A percentile compares a stretch with the other conserved stretches of the same genome.
Conservation (phyloP, 2,113 vertebrate species). For the Rhegmatorhina hoffmannsi region DNA sequence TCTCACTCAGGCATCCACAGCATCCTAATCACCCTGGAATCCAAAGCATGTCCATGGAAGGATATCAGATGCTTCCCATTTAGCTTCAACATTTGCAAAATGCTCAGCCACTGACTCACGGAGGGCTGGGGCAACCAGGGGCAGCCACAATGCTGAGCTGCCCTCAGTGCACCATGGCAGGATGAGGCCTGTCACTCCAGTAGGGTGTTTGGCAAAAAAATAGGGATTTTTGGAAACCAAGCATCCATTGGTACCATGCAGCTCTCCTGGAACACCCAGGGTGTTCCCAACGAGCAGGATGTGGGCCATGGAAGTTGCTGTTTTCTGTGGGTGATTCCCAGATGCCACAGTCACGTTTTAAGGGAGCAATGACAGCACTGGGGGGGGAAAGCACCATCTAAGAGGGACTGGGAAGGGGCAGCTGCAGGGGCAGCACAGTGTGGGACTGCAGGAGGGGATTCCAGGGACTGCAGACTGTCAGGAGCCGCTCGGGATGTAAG, state of each 20-base stretch:
- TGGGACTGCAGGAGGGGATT: neutral
- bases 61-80: constrained; percentile 50
- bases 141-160: neutral
- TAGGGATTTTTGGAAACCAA: accelerated
- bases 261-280: neutral
- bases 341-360: neutral
- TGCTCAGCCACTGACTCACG: constrained; percentile 49
- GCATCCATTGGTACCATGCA: neutral
- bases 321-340: neutral
- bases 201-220: accelerated
- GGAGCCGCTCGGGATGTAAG: neutral
- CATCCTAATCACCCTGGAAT: constrained; percentile 46
- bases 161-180: neutral
- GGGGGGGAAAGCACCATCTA: neutral
- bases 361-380: accelerated
- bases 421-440: neutral
- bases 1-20: constrained; percentile 5
- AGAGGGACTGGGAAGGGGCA: neutral
- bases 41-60: neutral
- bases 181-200: accelerated
- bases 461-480: accelerated
- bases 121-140: neutral
- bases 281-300: accelerated
- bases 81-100: neutral
- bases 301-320: accelerated